Evolutionary conservation across 2,888 invertebrate species (phyloP).

Genomic region (Plutella xylostella): DNA sequence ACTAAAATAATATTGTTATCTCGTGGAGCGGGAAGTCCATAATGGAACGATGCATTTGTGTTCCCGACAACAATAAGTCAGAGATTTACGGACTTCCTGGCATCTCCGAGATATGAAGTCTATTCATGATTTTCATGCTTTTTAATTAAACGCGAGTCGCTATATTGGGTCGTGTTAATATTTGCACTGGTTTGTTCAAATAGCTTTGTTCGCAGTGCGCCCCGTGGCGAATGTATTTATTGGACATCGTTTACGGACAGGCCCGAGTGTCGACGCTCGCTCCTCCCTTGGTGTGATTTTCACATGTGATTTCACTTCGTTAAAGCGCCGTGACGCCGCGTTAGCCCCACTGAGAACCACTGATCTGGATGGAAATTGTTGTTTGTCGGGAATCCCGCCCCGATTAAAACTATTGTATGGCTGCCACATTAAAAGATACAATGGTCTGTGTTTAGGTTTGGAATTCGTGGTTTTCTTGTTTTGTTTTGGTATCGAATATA

Average conservation of each 20-base stretch:
- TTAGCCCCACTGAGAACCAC: conserved; percentile 4
- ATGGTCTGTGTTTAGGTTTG: no score
- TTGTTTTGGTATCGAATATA: no score
- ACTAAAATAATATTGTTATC: conserved; percentile 18
- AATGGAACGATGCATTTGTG: conserved; percentile 5
- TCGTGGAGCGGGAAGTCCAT: conserved; percentile 12
- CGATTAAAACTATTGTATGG: neutral
- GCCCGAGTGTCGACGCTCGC: neutral
- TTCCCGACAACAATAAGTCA: neutral
- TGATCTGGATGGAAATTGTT: conserved; percentile 1
- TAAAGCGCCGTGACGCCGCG: conserved; percentile 6
- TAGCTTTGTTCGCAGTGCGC: conserved; percentile 10
- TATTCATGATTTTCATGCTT: neutral
- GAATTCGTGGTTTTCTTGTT: no score
- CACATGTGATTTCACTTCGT: conserved; percentile 2
- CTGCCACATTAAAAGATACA: no score
- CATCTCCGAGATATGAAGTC: no score
- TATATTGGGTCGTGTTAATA: conserved; percentile 51
- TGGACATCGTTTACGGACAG: conserved; percentile 37
- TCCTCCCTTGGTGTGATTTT: neutral
- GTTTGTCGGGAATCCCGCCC: neutral
- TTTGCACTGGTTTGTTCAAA: conserved; percentile 28
- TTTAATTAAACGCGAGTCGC: conserved; percentile 11
- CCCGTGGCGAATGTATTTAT: conserved; percentile 48
- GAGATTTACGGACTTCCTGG: neutral